Conservation (phyloP, 2,797 vertebrate genomes). For the Lophotriccus pileatus region DNA sequence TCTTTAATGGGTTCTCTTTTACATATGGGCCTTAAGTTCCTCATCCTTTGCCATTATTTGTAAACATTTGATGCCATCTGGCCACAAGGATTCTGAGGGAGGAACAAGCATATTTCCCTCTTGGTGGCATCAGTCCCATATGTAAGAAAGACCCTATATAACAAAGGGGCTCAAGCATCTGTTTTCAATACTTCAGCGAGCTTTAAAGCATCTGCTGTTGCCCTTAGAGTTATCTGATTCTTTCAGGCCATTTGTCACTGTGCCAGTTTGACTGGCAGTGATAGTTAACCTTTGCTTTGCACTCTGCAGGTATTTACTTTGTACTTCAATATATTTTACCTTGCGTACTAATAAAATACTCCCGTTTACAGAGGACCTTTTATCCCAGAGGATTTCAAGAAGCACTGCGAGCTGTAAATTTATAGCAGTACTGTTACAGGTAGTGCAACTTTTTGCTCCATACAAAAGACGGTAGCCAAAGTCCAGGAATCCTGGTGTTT, state of each 20-base stretch:
- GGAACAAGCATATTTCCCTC: neutral
- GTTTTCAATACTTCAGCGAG: neutral
- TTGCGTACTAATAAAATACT: conserved; percentile 11
- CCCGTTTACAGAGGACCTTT: conserved; percentile 8
- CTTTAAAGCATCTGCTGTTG: neutral
- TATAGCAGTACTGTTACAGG: neutral
- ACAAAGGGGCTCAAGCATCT: neutral
- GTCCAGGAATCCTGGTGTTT: neutral
- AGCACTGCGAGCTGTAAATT: conserved; percentile 5
- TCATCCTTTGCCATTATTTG: neutral
- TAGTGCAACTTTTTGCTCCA: neutral
- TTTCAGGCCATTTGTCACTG: conserved; percentile 19
- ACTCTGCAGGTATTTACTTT: conserved; percentile 4
- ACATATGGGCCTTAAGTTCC: neutral
- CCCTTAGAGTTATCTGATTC: neutral
- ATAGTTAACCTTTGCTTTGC: conserved; percentile 5
- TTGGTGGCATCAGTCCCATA: neutral
- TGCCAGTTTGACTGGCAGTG: neutral
- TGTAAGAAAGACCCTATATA: neutral
- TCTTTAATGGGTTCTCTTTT: neutral
- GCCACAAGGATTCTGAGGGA: neutral
- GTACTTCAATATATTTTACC: conserved; percentile 7
- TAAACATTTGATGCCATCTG: neutral
- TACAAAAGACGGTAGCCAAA: neutral
- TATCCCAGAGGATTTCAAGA: conserved; percentile 12